Evolutionary conservation across 2,888 invertebrate genomes (phyloP).

Genomic region (Auanema sp.): DNA sequence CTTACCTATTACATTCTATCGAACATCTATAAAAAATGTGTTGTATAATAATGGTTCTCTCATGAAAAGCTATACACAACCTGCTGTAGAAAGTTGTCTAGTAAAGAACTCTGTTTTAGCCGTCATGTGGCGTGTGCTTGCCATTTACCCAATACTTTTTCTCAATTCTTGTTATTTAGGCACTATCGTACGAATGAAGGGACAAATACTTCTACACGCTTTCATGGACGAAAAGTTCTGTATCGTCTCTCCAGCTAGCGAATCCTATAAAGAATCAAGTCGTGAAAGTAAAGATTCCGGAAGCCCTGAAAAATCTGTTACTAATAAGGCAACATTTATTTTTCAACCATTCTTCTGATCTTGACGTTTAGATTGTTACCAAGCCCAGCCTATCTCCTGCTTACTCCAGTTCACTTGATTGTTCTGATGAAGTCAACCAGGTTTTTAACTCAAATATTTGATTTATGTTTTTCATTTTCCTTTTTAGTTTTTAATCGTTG

Average conservation of each 20-base stretch:
- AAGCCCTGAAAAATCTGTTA: constrained; percentile 42
- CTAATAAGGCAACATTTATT: constrained; percentile 34
- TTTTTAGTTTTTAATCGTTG: constrained; percentile 50
- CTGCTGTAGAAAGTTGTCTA: too few species aligned
- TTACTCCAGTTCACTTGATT: constrained; percentile 34
- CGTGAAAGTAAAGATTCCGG: constrained; percentile 67
- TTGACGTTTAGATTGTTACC: constrained; percentile 39
- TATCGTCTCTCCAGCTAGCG: constrained; percentile 84
- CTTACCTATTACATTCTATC: too few species aligned
- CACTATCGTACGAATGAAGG: constrained; percentile 92
- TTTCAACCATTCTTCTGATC: background rate
- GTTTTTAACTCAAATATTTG: constrained; percentile 7
- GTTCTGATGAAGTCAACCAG: constrained; percentile 36
- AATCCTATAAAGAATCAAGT: constrained; percentile 81
- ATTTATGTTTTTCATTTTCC: constrained; percentile 1
- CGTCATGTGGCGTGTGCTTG: too few species aligned
- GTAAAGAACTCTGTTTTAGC: too few species aligned
- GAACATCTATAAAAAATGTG: too few species aligned
- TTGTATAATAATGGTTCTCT: too few species aligned
- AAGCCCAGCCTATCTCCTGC: constrained; percentile 52
- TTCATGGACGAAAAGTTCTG: constrained; percentile 94
- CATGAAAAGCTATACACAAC: too few species aligned
- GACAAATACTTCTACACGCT: constrained; percentile 88
- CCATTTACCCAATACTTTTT: background rate
- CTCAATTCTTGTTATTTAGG: constrained; percentile 70